phyloP scores from a whole-genome alignment of 2,113 vertebrate genomes.

The Indri indri region DNA sequence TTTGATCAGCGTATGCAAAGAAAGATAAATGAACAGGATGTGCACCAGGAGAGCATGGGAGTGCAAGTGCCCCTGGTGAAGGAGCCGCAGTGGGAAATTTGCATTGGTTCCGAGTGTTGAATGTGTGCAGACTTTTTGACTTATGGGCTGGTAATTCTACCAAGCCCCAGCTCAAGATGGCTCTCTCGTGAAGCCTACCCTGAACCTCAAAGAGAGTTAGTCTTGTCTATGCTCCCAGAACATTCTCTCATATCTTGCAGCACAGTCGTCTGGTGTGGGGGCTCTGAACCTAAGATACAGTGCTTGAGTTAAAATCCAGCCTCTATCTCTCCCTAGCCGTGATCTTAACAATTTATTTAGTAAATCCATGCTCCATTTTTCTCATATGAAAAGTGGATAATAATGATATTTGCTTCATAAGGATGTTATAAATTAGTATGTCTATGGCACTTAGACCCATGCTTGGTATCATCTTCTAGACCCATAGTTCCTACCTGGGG shows the following conservation, averaged over 20 bases:
- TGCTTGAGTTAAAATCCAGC: background rate
- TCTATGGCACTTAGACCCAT: background rate
- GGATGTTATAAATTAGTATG: background rate
- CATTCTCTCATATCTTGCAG: background rate
- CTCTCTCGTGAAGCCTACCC: background rate
- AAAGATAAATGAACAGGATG: background rate
- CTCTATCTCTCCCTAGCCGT: background rate
- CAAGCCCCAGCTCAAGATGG: background rate
- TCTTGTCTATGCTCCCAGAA: background rate
- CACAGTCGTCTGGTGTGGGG: background rate
- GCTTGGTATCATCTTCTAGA: background rate
- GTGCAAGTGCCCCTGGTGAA: accelerated
- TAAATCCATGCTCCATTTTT: background rate
- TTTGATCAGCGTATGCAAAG: background rate
- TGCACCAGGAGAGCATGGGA: background rate
- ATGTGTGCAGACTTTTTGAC: background rate
- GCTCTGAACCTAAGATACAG: background rate
- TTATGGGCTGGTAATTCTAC: background rate
- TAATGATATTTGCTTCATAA: background rate
- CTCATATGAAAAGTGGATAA: background rate
- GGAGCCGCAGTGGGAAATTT: accelerated
- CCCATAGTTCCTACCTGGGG: background rate
- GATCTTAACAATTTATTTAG: background rate
- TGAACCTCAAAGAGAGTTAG: background rate
- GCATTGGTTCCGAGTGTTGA: background rate